A percentile compares a stretch with the other conserved stretches of the same genome.
Evolutionary conservation across 2,888 invertebrate species (phyloP).

Genomic region (Brachynemurus nebulosus): DNA sequence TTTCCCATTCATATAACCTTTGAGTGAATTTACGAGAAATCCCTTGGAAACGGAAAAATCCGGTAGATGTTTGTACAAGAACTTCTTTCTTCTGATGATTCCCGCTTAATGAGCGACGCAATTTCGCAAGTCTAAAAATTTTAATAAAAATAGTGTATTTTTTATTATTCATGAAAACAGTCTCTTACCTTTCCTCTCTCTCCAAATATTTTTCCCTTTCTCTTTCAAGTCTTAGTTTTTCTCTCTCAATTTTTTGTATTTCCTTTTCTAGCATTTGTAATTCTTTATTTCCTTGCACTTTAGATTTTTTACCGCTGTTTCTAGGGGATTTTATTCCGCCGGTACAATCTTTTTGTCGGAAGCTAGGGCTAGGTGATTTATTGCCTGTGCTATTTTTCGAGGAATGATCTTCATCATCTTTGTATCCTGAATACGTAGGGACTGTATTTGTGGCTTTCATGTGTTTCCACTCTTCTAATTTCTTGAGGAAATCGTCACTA

Average conservation of each 20-base stretch:
- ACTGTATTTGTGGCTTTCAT: slow-evolving; percentile 50
- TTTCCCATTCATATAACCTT: slow-evolving; percentile 85
- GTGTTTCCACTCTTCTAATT: slow-evolving; percentile 75
- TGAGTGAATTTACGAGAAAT: slow-evolving; percentile 82
- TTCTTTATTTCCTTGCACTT: slow-evolving; percentile 35
- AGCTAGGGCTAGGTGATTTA: slow-evolving; percentile 28
- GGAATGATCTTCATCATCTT: slow-evolving; percentile 16
- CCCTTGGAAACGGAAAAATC: slow-evolving; percentile 71
- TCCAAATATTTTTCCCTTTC: slow-evolving; percentile 49
- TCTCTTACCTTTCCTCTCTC: slow-evolving; percentile 42
- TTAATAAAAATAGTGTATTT: background rate
- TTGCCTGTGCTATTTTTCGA: slow-evolving; percentile 19
- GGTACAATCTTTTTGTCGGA: slow-evolving; percentile 27
- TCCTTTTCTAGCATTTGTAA: slow-evolving; percentile 44
- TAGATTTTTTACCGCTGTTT: slow-evolving; percentile 25
- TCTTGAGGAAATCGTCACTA: slow-evolving; percentile 70
- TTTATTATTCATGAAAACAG: background rate
- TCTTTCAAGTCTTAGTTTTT: slow-evolving; percentile 43
- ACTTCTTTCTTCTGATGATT: slow-evolving; percentile 51
- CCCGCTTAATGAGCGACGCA: slow-evolving; percentile 39
- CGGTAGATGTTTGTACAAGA: slow-evolving; percentile 67
- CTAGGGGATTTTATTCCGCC: slow-evolving; percentile 19
- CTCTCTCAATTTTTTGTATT: slow-evolving; percentile 42
- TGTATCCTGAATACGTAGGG: slow-evolving; percentile 33
- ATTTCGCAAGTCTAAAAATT: slow-evolving; percentile 36